phyloP scores from a whole-genome alignment of 2,888 invertebrate genomes.

The Thyatira batis region DNA sequence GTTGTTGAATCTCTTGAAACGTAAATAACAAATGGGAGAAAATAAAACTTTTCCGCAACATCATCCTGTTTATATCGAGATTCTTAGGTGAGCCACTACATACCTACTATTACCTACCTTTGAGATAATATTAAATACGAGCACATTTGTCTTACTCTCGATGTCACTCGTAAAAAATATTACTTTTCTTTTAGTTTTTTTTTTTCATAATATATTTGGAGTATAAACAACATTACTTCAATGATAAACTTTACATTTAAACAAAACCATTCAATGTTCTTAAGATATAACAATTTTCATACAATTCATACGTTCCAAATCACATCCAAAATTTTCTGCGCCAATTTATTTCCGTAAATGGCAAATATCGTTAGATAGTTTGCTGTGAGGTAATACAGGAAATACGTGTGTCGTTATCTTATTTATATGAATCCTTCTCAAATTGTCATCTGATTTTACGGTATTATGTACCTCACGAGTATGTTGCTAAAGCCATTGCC shows the following conservation, averaged over 20 bases:
- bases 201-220: too few species aligned
- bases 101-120: slow-evolving; percentile 14
- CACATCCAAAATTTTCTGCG: too few species aligned
- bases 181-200: too few species aligned
- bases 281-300: too few species aligned
- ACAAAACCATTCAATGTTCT: not conserved
- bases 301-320: too few species aligned
- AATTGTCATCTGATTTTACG: not conserved
- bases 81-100: slow-evolving; percentile 39
- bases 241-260: not conserved
- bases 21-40: slow-evolving; percentile 75
- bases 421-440: not conserved
- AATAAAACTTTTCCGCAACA: slow-evolving; percentile 64
- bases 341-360: too few species aligned
- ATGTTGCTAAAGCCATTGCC: not conserved
- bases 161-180: not conserved
- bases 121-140: not conserved
- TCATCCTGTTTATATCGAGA: slow-evolving; percentile 67
- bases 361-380: too few species aligned
- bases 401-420: too few species aligned
- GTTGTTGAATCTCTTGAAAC: slow-evolving; percentile 68
- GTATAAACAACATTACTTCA: too few species aligned
- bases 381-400: too few species aligned
- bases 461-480: not conserved
- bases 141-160: slow-evolving; percentile 4